Percentiles rank a stretch among this genome's conserved stretches.
Evolutionary conservation across 1,140 invertebrate genomes (phyloP).

Genomic region (Drosophila sproati): DNA sequence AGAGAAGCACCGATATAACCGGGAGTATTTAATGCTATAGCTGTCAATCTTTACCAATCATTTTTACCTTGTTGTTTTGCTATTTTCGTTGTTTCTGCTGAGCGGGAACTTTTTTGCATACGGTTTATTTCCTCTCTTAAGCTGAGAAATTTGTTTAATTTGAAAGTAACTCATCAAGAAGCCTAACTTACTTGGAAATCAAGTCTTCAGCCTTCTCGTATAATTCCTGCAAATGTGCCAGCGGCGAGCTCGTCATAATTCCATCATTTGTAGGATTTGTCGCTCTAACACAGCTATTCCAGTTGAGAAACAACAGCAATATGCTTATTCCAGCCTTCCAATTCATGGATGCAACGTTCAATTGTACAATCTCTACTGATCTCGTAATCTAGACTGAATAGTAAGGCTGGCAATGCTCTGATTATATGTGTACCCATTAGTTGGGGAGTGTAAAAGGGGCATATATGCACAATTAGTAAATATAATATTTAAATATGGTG

Average conservation of each 20-base stretch:
- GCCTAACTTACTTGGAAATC: slow-evolving; percentile 6
- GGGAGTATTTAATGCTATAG: neutral
- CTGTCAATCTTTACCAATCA: too few species aligned
- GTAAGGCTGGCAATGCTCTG: neutral
- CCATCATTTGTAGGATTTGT: neutral
- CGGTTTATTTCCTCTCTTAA: slow-evolving; percentile 12
- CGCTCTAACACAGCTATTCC: neutral
- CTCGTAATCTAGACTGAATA: slow-evolving; percentile 20
- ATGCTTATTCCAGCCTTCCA: neutral
- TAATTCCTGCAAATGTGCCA: neutral
- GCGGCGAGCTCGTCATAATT: neutral
- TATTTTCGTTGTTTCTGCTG: neutral
- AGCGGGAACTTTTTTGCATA: neutral
- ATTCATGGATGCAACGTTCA: slow-evolving; percentile 2
- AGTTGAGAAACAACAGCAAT: neutral
- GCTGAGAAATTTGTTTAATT: neutral
- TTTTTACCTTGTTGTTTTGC: slow-evolving; percentile 5
- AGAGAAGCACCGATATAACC: neutral
- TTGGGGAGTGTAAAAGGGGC: too few species aligned
- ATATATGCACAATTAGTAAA: too few species aligned
- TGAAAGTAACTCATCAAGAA: neutral
- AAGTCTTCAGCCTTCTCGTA: slow-evolving; percentile 11
- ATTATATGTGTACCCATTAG: slow-evolving; percentile 17
- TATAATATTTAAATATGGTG: too few species aligned
- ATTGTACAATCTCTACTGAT: neutral